phyloP scores from a whole-genome alignment of 2,113 vertebrate genomes.

The Istiophorus platypterus region DNA sequence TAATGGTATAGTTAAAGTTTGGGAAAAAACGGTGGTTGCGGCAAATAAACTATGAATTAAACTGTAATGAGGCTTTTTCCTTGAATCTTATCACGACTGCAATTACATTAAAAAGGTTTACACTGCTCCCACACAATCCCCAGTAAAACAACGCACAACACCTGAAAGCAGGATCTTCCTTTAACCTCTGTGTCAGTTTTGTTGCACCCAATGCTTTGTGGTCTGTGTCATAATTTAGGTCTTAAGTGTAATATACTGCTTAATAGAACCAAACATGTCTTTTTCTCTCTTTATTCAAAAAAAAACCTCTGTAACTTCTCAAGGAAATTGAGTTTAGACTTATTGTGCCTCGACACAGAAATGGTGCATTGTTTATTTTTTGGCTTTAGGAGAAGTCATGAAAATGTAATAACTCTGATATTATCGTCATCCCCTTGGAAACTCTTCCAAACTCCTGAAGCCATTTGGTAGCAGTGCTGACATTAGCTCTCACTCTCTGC shows the following conservation, averaged over 20 bases:
- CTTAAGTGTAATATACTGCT: slow-evolving; percentile 9
- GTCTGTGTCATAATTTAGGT: slow-evolving; percentile 14
- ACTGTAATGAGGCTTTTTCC: neutral
- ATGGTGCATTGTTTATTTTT: neutral
- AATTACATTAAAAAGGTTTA: slow-evolving; percentile 13
- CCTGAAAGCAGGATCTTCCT: slow-evolving; percentile 28
- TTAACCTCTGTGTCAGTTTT: slow-evolving; percentile 4
- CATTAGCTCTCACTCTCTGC: slow-evolving; percentile 37
- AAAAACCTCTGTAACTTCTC: slow-evolving; percentile 1
- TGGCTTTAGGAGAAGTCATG: slow-evolving; percentile 33
- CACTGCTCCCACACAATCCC: neutral
- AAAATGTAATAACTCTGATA: slow-evolving; percentile 50
- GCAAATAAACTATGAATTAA: neutral
- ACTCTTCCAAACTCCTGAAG: slow-evolving; percentile 36
- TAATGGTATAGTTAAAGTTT: neutral
- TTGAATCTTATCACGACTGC: neutral
- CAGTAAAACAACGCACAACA: slow-evolving; percentile 5
- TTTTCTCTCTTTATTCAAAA: slow-evolving; percentile 19
- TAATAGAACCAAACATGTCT: neutral
- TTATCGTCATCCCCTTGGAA: slow-evolving; percentile 42
- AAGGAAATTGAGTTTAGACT: slow-evolving; percentile 17
- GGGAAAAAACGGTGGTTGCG: neutral
- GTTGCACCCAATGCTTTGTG: slow-evolving; percentile 6
- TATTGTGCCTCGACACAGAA: neutral
- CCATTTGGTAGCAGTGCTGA: slow-evolving; percentile 33